Evolutionary conservation across 1,140 invertebrate species (phyloP).

Genomic region (Coptotermes formosanus): DNA sequence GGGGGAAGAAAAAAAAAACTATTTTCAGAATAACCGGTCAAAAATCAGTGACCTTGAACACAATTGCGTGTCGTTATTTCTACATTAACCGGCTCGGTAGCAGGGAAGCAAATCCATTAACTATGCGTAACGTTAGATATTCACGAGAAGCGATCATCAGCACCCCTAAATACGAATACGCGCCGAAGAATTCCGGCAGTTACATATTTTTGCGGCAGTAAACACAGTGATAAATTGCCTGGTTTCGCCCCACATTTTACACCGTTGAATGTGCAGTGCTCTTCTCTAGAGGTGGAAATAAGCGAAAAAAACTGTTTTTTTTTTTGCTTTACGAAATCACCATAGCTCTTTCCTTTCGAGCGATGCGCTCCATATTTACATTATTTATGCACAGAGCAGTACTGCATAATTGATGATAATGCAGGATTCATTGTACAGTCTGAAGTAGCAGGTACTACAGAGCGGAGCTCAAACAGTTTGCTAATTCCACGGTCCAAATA

Average conservation of each 20-base stretch:
- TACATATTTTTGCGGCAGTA: too few relatives aligned
- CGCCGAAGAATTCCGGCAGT: too few relatives aligned
- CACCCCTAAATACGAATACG: too few relatives aligned
- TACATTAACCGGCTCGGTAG: too few relatives aligned
- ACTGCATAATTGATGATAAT: neutral
- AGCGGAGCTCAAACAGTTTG: neutral
- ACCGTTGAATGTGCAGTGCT: neutral
- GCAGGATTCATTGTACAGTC: slow-evolving; percentile 6
- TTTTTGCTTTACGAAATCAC: neutral
- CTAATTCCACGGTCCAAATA: neutral
- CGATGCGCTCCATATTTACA: neutral
- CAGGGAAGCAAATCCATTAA: too few relatives aligned
- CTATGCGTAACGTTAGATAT: too few relatives aligned
- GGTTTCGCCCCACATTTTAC: neutral
- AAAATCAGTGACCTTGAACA: too few relatives aligned
- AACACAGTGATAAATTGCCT: neutral
- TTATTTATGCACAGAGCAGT: neutral
- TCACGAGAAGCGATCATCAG: too few relatives aligned
- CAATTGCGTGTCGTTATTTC: too few relatives aligned
- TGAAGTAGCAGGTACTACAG: neutral
- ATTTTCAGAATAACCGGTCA: too few relatives aligned
- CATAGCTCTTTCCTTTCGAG: neutral
- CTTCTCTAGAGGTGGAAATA: neutral
- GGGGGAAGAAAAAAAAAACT: too few relatives aligned
- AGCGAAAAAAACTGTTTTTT: neutral